Evolutionary conservation across 2,113 vertebrate species (phyloP), one percentile per base, ranked within the genome.

Genomic region (Lepisosteus osseus): DNA sequence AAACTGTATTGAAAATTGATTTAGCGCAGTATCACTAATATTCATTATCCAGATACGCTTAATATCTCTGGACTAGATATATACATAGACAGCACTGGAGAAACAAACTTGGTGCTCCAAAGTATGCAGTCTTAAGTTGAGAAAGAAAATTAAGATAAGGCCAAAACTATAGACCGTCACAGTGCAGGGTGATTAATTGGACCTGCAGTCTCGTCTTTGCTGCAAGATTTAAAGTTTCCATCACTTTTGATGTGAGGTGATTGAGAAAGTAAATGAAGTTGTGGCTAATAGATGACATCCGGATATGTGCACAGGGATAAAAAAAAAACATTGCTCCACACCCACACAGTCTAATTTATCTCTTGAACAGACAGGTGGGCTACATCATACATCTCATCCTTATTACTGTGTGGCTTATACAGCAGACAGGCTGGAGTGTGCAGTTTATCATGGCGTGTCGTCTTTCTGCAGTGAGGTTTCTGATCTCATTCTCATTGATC

Each of bases 401-500:
- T 57, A 77, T 84, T 86, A 85, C 69, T 17, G 67, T 61, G 44
- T 7, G 12, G 74, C n/a, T 62, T 42, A 0, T 63, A 62, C 59
- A 71, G 69, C 44, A 63, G 44, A 59, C 55, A 54, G 44, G n/a
- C 7, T 3, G 14, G 51, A 73, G 68, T 65, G 45, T 73, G 43
- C 68, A 80, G 75, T 77, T 84, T 56, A 81, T 73, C 44, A 72
- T 8, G 3, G n/a, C 55, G n/a, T 71, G n/a, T 59, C 80, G 43
- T 73, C 72, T 78, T 74, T 86, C 82, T 78, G 69, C 85, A 94
- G 92, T 86, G 88, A 90, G 79, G 90, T 94, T 81, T 91, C 90
- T 29, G 88, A 92, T 84, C 83, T 93, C 72, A 88, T 94, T 77
- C 79, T 94, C 81, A 92, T 94, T 75, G 85, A 90, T 90, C 92